Percentiles rank a stretch among this genome's conserved stretches.
phyloP scores from a whole-genome alignment of 2,888 invertebrate species.

The Ommatoiulus sabulosus region DNA sequence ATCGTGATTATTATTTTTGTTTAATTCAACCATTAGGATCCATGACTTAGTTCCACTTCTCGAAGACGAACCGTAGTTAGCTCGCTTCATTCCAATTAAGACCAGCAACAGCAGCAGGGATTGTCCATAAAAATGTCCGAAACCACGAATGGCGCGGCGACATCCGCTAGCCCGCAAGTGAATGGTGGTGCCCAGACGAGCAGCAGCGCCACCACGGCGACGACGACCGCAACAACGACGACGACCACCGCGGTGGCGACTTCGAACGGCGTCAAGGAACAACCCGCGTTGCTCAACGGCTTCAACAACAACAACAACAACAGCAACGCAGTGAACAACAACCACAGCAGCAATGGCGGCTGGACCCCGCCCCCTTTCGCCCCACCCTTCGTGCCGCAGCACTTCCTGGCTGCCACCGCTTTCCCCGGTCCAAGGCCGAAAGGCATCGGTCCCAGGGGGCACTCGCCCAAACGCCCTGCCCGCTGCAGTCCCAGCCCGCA shows the following conservation, averaged over 20 bases:
- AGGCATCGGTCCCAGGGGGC: constrained; percentile 50
- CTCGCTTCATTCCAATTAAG: too few relatives aligned
- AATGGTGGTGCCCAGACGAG: neutral
- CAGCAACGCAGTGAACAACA: neutral
- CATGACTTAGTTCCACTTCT: too few relatives aligned
- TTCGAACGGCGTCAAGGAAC: neutral
- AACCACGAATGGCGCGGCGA: neutral
- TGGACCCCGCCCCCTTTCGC: constrained; percentile 49
- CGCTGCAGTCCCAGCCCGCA: constrained; percentile 58
- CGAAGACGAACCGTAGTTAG: too few relatives aligned
- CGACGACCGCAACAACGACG: neutral
- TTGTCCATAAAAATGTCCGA: too few relatives aligned
- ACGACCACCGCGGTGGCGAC: constrained; percentile 6
- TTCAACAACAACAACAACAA: constrained; percentile 45
- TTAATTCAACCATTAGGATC: too few relatives aligned
- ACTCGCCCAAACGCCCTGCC: constrained; percentile 55
- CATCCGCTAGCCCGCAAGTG: neutral
- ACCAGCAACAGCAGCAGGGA: too few relatives aligned
- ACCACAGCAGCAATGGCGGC: constrained; percentile 27
- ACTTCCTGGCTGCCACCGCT: neutral
- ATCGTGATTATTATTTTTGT: too few relatives aligned
- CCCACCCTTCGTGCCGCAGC: constrained; percentile 50
- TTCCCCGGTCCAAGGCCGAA: constrained; percentile 20
- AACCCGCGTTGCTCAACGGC: neutral
- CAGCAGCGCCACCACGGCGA: neutral